Evolutionary conservation across 2,888 invertebrate genomes (phyloP).

Genomic region (Aphodius granarius): DNA sequence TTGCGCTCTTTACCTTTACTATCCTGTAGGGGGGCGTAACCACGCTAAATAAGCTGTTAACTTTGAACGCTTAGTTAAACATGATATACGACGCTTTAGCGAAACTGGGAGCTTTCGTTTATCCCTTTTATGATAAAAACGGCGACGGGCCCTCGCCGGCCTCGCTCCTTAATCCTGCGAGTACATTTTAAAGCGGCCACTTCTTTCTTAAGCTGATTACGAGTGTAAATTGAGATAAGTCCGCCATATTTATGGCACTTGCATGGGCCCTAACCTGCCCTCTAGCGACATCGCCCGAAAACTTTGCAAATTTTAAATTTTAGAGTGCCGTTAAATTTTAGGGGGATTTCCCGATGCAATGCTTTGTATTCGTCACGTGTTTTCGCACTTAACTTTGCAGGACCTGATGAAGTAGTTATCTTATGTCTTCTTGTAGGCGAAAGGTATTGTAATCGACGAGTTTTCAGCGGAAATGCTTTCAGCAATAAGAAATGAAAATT

Average conservation of each 20-base stretch:
- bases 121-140: constrained; percentile 48
- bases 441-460: too few relatives aligned
- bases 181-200: constrained; percentile 55
- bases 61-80: constrained; percentile 39
- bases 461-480: too few relatives aligned
- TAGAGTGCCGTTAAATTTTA: constrained; percentile 31
- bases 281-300: constrained; percentile 16
- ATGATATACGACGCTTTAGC: constrained; percentile 45
- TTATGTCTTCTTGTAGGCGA: too few relatives aligned
- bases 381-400: background rate
- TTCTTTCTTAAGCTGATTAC: constrained; percentile 57
- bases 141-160: constrained; percentile 21
- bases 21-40: background rate
- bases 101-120: constrained; percentile 38
- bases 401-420: background rate
- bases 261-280: constrained; percentile 47
- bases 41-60: constrained; percentile 24
- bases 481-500: too few relatives aligned
- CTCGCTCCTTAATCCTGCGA: constrained; percentile 48
- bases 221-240: constrained; percentile 56
- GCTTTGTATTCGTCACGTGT: background rate
- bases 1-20: background rate
- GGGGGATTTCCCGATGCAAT: constrained; percentile 13
- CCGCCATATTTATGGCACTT: constrained; percentile 56
- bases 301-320: constrained; percentile 26